These are phyloP conservation scores for Catamblyrhynchus diadema DNA, from an alignment of 2,797 vertebrate species.

Conservation along the genomic window DNA sequence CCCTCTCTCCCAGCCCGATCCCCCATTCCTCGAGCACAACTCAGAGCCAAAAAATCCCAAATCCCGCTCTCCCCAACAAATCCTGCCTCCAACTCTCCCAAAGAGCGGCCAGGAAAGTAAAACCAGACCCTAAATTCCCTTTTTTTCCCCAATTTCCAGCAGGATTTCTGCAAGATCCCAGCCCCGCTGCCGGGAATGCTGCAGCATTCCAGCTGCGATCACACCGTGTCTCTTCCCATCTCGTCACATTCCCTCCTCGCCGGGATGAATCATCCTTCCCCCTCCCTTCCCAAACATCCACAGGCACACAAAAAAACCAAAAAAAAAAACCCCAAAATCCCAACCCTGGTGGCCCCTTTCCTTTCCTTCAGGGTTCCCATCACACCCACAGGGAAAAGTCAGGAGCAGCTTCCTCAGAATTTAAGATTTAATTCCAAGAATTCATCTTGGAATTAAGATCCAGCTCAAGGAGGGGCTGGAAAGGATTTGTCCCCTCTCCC, in stretches of 20 bases:
- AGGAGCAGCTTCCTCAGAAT: neutral
- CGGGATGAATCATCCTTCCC: neutral
- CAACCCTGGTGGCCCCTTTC: neutral
- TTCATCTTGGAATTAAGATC: neutral
- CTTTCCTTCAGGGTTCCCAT: neutral
- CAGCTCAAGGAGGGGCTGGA: accelerated
- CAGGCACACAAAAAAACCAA: neutral
- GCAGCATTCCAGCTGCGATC: conserved; percentile 2
- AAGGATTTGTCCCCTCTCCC: neutral
- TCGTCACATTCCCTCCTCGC: neutral
- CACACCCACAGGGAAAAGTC: accelerated
- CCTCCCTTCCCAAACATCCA: neutral
- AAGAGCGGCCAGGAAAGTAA: neutral
- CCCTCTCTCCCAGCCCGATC: neutral
- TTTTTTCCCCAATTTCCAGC: neutral
- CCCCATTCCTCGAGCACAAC: accelerated
- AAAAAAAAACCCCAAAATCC: neutral
- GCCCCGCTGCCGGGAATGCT: neutral
- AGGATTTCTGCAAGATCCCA: neutral
- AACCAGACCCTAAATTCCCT: accelerated
- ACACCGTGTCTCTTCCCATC: conserved; percentile 36
- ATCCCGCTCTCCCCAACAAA: accelerated
- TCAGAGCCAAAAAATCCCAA: neutral
- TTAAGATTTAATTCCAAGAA: neutral
- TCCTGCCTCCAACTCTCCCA: neutral